Conservation (phyloP, 2,888 invertebrate species). For the Apamea crenata region DNA sequence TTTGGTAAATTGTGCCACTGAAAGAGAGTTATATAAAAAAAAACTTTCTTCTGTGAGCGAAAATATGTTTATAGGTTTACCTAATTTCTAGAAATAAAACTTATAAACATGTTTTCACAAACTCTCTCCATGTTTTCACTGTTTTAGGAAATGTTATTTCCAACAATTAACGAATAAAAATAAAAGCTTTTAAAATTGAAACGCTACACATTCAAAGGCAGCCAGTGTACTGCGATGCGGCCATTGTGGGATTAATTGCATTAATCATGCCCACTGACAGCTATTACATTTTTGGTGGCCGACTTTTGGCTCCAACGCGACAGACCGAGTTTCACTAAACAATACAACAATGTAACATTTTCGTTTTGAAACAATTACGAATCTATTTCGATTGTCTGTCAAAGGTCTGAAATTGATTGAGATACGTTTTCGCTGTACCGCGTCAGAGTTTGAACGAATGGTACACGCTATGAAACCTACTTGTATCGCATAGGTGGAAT, state of each 20-base stretch:
- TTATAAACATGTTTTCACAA: neutral
- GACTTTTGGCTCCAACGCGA: conserved; percentile 85
- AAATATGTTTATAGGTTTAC: neutral
- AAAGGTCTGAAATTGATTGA: conserved; percentile 68
- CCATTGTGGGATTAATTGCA: conserved; percentile 89
- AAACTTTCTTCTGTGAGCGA: neutral
- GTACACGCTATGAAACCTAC: neutral
- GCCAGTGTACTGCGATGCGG: conserved; percentile 82
- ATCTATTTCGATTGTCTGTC: conserved; percentile 70
- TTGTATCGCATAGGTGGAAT: neutral
- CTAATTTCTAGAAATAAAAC: neutral
- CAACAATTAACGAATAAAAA: conserved; percentile 39
- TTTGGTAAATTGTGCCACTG: neutral
- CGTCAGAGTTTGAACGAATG: conserved; percentile 5
- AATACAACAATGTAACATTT: conserved; percentile 79
- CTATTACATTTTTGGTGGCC: conserved; percentile 90
- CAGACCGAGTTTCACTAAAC: conserved; percentile 82
- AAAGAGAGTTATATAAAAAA: neutral
- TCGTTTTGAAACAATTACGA: conserved; percentile 75
- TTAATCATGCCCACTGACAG: conserved; percentile 89
- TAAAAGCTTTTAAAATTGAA: conserved; percentile 58
- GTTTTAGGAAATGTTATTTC: neutral
- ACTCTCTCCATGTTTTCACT: too few species aligned
- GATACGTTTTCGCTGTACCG: conserved; percentile 30
- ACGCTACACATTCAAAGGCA: conserved; percentile 64